Evolutionary conservation across 2,888 invertebrate species (phyloP).

Genomic region (Ganaspis brasiliensis): DNA sequence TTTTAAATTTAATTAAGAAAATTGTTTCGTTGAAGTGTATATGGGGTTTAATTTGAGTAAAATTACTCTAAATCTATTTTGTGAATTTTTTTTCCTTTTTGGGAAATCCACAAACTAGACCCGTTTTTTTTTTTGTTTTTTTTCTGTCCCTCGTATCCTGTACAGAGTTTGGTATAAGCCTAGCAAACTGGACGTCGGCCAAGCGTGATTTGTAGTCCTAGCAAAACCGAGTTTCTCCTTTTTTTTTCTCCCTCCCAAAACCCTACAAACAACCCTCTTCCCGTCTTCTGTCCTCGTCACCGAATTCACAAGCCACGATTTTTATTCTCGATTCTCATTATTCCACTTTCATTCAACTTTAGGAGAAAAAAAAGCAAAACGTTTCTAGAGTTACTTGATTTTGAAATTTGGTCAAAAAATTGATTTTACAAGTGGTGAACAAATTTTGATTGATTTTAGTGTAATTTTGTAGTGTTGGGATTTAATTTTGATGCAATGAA

Average conservation of each 20-base stretch:
- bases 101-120: not conserved
- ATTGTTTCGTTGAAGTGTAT: too few relatives aligned
- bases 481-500: too few relatives aligned
- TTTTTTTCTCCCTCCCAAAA: constrained; percentile 14
- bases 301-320: constrained; percentile 35
- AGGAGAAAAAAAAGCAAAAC: too few relatives aligned
- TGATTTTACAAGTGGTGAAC: too few relatives aligned
- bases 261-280: not conserved
- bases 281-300: constrained; percentile 34
- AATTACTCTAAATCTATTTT: constrained; percentile 13
- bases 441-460: too few relatives aligned
- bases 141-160: constrained; percentile 20
- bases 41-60: not conserved
- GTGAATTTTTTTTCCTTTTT: constrained; percentile 6
- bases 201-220: constrained; percentile 30
- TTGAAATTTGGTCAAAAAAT: too few relatives aligned
- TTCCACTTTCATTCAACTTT: constrained; percentile 3
- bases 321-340: constrained; percentile 22
- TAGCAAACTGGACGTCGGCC: constrained; percentile 31
- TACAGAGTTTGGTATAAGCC: constrained; percentile 32
- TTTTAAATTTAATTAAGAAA: too few relatives aligned
- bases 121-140: constrained; percentile 10
- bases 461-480: too few relatives aligned
- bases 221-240: not conserved
- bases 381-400: too few relatives aligned